Percentiles rank a stretch among this genome's conserved stretches.
Evolutionary conservation across 2,113 vertebrate species (phyloP).

Genomic region (Steatornis caripensis): DNA sequence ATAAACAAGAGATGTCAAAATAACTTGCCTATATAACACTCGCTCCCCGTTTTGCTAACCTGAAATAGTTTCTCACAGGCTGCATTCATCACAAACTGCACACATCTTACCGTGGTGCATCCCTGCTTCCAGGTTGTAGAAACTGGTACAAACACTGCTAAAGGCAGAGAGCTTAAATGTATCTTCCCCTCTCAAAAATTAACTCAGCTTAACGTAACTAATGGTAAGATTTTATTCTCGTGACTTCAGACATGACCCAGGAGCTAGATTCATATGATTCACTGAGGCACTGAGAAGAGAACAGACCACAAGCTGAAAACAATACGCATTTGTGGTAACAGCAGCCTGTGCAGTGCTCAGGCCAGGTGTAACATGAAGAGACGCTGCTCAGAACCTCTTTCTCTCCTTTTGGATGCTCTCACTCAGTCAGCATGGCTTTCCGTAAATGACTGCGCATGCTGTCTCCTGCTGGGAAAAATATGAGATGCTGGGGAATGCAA

Average conservation of each 20-base stretch:
- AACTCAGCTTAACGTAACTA: not conserved
- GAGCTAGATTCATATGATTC: not conserved
- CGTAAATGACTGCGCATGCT: conserved; percentile 30
- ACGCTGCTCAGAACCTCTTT: not conserved
- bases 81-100: not conserved
- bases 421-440: not conserved
- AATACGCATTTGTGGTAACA: not conserved
- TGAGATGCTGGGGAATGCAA: not conserved
- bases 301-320: not conserved
- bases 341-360: not conserved
- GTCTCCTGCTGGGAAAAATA: conserved; percentile 58
- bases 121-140: not conserved
- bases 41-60: not conserved
- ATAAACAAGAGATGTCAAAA: not conserved
- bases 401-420: not conserved
- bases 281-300: not conserved
- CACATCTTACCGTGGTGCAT: not conserved
- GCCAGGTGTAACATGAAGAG: not conserved
- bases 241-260: not conserved
- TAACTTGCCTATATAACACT: not conserved
- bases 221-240: not conserved
- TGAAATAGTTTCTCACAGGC: not conserved
- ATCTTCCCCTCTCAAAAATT: not conserved
- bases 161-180: not conserved
- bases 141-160: not conserved